Conservation (phyloP, 2,113 vertebrate genomes). For the Toxotes jaculatrix region DNA sequence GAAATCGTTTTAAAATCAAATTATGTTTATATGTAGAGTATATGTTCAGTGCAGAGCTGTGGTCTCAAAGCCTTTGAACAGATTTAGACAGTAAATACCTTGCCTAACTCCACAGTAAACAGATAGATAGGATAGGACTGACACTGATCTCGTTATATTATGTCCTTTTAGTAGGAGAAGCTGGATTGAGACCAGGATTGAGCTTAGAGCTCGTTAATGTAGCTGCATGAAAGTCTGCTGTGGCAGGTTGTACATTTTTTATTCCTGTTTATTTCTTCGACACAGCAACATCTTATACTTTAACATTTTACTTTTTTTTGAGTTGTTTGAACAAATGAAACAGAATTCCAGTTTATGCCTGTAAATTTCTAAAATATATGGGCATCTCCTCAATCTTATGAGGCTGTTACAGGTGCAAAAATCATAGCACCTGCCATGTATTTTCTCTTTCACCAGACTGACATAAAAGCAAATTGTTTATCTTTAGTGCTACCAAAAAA, state of each 20-base stretch:
- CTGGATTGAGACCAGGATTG: constrained; percentile 56
- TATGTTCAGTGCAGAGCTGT: background rate
- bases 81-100: constrained; percentile 70
- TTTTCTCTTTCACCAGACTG: too few species aligned
- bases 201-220: constrained; percentile 49
- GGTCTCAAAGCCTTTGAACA: constrained; percentile 66
- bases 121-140: constrained; percentile 58
- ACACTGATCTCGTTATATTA: constrained; percentile 69
- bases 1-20: background rate
- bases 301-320: background rate
- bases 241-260: background rate
- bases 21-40: background rate
- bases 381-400: background rate
- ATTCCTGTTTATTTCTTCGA: constrained; percentile 2
- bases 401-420: too few species aligned
- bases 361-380: background rate
- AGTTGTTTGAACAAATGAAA: background rate
- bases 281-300: background rate
- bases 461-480: too few species aligned
- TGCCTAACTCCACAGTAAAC: constrained; percentile 68
- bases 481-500: background rate
- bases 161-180: constrained; percentile 56
- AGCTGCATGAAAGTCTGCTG: constrained; percentile 28
- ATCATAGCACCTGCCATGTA: too few species aligned
- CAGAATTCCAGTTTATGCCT: background rate